phyloP scores from a whole-genome alignment of 2,113 vertebrate genomes.

The Tonatia bakeri region DNA sequence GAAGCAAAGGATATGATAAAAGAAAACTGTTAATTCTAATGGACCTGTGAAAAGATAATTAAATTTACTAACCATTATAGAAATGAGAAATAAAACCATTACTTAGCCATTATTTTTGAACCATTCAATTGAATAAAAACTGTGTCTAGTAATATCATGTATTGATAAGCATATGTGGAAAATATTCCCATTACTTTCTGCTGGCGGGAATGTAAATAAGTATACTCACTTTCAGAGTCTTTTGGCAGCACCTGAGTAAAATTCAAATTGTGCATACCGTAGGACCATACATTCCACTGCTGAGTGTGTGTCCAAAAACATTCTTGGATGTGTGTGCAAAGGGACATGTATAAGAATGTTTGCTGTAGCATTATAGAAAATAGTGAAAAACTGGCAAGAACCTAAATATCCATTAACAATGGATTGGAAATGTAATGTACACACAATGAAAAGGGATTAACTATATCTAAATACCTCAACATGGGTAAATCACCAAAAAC shows the following conservation, averaged over 20 bases:
- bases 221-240: not conserved
- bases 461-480: not conserved
- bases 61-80: not conserved
- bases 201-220: not conserved
- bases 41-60: not conserved
- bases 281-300: not conserved
- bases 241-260: not conserved
- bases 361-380: not conserved
- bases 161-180: not conserved
- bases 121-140: not conserved
- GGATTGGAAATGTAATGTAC: not conserved
- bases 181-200: not conserved
- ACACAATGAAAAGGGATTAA: not conserved
- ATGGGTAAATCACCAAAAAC: not conserved
- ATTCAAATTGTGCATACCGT: not conserved
- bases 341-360: not conserved
- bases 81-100: slow-evolving; percentile 40
- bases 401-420: not conserved
- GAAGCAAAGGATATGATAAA: slow-evolving; percentile 10
- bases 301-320: not conserved
- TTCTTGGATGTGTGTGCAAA: not conserved
- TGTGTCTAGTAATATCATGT: not conserved
- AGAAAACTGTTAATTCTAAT: slow-evolving; percentile 4
- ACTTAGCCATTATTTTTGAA: not conserved
- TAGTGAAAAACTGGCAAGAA: not conserved